Base-by-base conservation (phyloP, 2,797 vertebrate genomes). In the Sphaeramia orbicularis region DNA sequence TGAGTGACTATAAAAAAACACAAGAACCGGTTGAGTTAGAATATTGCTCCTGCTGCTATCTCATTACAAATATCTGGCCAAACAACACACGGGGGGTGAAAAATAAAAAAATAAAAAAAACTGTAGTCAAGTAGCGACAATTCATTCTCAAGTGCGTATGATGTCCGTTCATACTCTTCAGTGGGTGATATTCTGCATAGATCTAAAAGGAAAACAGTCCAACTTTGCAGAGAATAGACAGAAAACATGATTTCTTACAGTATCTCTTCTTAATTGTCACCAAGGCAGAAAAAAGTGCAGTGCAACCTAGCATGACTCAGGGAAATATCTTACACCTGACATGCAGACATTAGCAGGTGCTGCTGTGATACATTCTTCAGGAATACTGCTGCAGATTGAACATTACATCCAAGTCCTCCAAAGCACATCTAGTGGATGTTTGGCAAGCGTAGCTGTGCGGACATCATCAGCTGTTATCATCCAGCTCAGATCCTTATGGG, bases 181-280 rank as follows among this genome's bases (percentile, higher is more conserved):
- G 36, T 36, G 12, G 10, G 36, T 1, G 11, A 16, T 35, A 36
- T 65, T 58, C 84, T 87, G 86, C 87, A 88, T 85, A 84, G 84
- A 78, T 77, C 36, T 57, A 38, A 44, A 51, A 40, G 41, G 45
- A n/a, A n/a, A n/a, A n/a, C n/a, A n/a, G n/a, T n/a, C n/a, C 9
- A 14, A 44, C 14, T 0, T 8, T 37, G 47, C 58, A 71, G 43
- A 58, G 50, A 60, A 15, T 42, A 14, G 10, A 42, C 0, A 4
- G 21, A 3, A 4, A 36, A n/a, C 11, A 32, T 21, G 45, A 19
- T 63, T 61, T 30, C 32, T 14, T 36, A 7, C 11, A 37, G 18
- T 4, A 36, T n/a, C 43, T 57, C 10, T 42, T n/a, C 10, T 44
- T 4, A 12, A 19, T 64, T 60, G 63, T 52, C 1, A 6, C 27